Evolutionary conservation across 2,888 invertebrate species (phyloP).

Genomic region (Cataglyphis altisquamis): DNA sequence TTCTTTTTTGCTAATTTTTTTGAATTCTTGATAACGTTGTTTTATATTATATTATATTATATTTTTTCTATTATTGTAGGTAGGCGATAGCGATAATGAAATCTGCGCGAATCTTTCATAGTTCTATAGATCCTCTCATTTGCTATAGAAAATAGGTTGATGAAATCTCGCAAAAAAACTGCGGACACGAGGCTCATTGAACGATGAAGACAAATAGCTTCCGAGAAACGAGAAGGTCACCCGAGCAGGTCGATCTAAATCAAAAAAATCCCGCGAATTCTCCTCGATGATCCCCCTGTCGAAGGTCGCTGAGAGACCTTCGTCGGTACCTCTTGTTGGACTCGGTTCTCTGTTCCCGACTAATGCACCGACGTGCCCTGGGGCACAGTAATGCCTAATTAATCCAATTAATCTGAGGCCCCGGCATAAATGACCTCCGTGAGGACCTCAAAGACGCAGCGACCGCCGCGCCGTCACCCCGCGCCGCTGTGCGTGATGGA

Average conservation of each 20-base stretch:
- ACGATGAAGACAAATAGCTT: constrained; percentile 66
- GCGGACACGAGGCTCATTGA: constrained; percentile 49
- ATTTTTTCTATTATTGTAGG: neutral
- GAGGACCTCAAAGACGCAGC: constrained; percentile 76
- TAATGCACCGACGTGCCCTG: constrained; percentile 84
- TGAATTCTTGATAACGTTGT: neutral
- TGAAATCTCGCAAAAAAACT: constrained; percentile 48
- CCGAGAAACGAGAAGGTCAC: constrained; percentile 51
- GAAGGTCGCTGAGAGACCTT: constrained; percentile 70
- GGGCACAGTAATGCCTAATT: constrained; percentile 86
- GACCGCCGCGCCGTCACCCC: constrained; percentile 71
- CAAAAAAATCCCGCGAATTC: constrained; percentile 73
- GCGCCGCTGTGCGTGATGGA: constrained; percentile 81
- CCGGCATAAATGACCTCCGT: constrained; percentile 85
- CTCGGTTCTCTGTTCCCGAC: constrained; percentile 71
- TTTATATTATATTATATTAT: neutral
- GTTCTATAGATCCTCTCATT: constrained; percentile 4
- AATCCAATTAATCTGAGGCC: constrained; percentile 86
- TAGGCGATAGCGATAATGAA: neutral
- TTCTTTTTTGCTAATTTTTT: neutral
- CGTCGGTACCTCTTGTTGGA: constrained; percentile 67
- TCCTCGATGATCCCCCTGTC: constrained; percentile 62
- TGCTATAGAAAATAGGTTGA: constrained; percentile 43
- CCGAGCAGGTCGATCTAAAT: constrained; percentile 68
- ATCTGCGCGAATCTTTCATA: constrained; percentile 4